Evolutionary conservation across 2,888 invertebrate genomes (phyloP), one percentile per base, ranked within the genome.

Genomic region (Exocentrus adspersus): DNA sequence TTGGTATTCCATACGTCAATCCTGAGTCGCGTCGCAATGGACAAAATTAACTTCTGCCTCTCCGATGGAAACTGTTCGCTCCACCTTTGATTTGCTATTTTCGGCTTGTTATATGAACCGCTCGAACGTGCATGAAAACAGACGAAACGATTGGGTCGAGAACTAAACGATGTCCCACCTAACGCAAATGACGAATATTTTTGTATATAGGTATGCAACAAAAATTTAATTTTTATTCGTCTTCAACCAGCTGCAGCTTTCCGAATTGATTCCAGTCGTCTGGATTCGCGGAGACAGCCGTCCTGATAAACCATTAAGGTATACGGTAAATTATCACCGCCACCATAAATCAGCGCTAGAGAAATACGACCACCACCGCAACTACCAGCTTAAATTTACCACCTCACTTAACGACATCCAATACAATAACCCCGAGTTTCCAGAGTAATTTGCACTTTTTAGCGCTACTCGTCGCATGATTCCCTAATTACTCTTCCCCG

Each of bases 281-380:
- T 24, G 21, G 52, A 20, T 17, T 37, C 20, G 0, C 7, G 21
- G 52, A 14, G 21, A 21, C 14, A 37, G 52, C 19, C 10, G 21
- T 16, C 41, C 42, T 43, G 42, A 54, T 43, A 54, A 37, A 54
- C 42, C 53, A 53, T 54, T 16, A 54, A 43, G 43, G 42, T 24
- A 43, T 24, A 20, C 43, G 54, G 41, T 53, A 53, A 42, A 54
- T 54, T 54, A 24, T 17, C 2, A 24, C 24, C 14, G 12, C 24
- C 9, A 24, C 24, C 37, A 43, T 54, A 42, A 54, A 54, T 54
- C 43, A 54, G 37, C n/a, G 1, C 21, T 52, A 41, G 19, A 17
- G 52, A 32, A 54, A 12, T 52, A 10, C 12, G n/a, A 37, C n/a
- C 37, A 20, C 37, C n/a, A 21, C 19, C 19, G 20, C 41, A 12